These are phyloP conservation scores for Zaprionus obscuricornis DNA, from an alignment of 2,888 invertebrate genomes.

Conservation along the genomic window DNA sequence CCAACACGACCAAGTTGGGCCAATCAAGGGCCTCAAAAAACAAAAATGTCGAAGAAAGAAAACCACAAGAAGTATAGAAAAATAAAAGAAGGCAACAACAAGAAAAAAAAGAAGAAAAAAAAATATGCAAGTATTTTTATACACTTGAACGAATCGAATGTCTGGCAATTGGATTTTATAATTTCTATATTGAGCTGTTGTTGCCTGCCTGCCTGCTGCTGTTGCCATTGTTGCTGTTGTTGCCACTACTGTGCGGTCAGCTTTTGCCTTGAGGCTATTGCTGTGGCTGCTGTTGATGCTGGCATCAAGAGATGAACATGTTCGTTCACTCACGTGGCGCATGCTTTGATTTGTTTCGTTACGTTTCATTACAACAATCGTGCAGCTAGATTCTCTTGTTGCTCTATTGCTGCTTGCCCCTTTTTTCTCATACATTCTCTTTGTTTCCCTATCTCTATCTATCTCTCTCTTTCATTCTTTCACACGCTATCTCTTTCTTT, in stretches of 20 bases:
- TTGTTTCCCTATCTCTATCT: background rate
- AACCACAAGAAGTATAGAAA: constrained; percentile 38
- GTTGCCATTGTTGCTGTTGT: background rate
- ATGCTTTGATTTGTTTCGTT: constrained; percentile 76
- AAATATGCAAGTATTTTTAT: constrained; percentile 70
- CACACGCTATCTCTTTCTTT: too few relatives aligned
- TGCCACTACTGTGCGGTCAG: constrained; percentile 3
- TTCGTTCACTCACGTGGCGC: constrained; percentile 70
- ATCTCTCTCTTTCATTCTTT: background rate
- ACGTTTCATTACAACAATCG: constrained; percentile 75
- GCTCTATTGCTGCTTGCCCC: background rate
- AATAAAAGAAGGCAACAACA: constrained; percentile 11
- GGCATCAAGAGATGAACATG: constrained; percentile 64
- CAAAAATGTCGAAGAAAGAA: constrained; percentile 22
- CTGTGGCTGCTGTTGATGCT: background rate
- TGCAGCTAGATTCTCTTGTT: too few relatives aligned
- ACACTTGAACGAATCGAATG: constrained; percentile 51
- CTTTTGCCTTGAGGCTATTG: background rate
- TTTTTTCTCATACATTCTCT: background rate
- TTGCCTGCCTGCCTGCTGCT: too few relatives aligned
- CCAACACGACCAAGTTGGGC: constrained; percentile 44
- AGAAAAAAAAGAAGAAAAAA: constrained; percentile 27
- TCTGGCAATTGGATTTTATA: constrained; percentile 58
- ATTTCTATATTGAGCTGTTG: constrained; percentile 58
- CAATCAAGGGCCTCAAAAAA: constrained; percentile 64